Evolutionary conservation across 1,140 invertebrate species (phyloP), one percentile per base, ranked within the genome.

Genomic region (Rhagoletis pomonella): DNA sequence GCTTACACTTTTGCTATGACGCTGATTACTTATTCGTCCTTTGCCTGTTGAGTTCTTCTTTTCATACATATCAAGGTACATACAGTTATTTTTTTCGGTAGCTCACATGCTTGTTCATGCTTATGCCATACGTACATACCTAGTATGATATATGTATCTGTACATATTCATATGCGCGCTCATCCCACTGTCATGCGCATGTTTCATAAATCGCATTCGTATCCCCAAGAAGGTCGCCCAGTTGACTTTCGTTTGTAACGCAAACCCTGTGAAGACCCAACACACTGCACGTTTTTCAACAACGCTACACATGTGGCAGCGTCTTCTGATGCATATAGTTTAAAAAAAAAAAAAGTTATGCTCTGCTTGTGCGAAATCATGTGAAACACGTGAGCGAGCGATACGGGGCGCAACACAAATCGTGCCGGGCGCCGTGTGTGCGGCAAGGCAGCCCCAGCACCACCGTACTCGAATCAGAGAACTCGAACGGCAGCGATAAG

Each of bases 211-310:
- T 91, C 90, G 91, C 90, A 89, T 85, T 50, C 73, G 44, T 29
- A 89, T 91, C 92, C 91, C 90, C 91, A 89, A 90, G 90, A 92
- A 92, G 91, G 91, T 92, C 91, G 91, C 89, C 91, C 88, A 89
- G 91, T 90, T 92, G 65, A 86, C 87, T 88, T 88, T 87, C 84
- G 17, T 62, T 81, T 58, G 50, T 19, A 7, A 29, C 10, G 73
- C 50, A 6, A 4, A 10, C 29, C 50, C 10, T 55, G 73, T 19
- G 14, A 39, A 81, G 17, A 55, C 44, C 17, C 17, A 44, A n/a
- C 47, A 47, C 7, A 55, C 73, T 14, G 73, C 73, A 81, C 73
- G 73, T 81, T 81, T 69, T 81, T 81, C 73, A n/a, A 6, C 17
- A 81, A 81, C 17, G 6, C 47, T 19, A 9, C 44, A 81, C 73